Evolutionary conservation across 53 echinoderm and acorn worm species (phyloP).

Genomic region (Luidia sarsii): DNA sequence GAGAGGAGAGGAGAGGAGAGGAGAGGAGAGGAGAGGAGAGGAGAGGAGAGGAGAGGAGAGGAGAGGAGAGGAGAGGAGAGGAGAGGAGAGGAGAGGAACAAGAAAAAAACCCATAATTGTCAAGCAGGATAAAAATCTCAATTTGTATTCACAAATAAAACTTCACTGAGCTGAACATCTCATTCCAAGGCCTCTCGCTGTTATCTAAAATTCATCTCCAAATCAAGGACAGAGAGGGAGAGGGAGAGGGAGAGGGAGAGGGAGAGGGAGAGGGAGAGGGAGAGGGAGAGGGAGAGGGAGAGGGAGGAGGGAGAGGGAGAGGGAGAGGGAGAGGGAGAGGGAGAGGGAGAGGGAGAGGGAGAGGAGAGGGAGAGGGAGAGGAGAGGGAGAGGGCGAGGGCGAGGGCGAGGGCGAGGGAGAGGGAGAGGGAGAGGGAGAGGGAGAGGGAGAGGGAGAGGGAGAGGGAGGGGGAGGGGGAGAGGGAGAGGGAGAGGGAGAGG

Average conservation of each 20-base stretch:
- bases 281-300: neutral
- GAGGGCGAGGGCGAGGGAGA: no score
- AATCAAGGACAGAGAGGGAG: neutral
- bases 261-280: neutral
- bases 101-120: no score
- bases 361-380: neutral
- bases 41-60: neutral
- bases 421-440: no score
- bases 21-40: neutral
- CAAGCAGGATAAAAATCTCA: no score
- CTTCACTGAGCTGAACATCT: no score
- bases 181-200: no score
- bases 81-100: neutral
- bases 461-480: no score
- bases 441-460: neutral
- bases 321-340: neutral
- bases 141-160: no score
- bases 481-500: no score
- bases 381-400: no score
- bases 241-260: neutral
- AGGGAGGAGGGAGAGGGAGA: neutral
- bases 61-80: neutral
- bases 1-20: neutral
- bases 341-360: neutral
- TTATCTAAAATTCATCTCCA: no score